Evolutionary conservation across 2,888 invertebrate species (phyloP), one percentile per base, ranked within the genome.

Genomic region (Caenorhabditis wallacei): DNA sequence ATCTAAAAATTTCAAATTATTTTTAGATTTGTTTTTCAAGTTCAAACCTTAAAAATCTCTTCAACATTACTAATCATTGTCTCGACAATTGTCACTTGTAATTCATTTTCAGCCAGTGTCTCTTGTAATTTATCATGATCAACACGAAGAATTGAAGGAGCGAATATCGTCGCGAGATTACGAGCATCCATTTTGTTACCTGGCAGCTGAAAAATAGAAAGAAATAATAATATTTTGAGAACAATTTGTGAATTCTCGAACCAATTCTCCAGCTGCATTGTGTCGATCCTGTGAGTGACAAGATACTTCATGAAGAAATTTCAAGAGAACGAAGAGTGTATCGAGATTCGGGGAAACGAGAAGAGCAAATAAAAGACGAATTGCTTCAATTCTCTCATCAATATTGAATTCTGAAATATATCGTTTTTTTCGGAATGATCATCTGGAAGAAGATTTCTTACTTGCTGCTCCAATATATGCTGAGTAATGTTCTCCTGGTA

Each of bases 121-220:
- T 84, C 78, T 13, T 86, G 84, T 18, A 84, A 53, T 56, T 86
- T 85, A 20, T 84, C 84, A 63, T 82, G 82, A 53, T 84, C 83
- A 5, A 94, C 95, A 91, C 96, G 96, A 71, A 97, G 94, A 89
- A 97, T 95, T 91, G 97, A 97, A 0, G 97, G 97, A 1, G 97
- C 97, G 92, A 97, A 96, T 48, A 97, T 90, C 0, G 96, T 97
- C 0, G 97, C 97, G 84, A 97, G 93, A 92, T 97, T 97, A 69
- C 95, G 95, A 56, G 95, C 95, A 92, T 97, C 96, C 97, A 97
- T 97, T 94, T 96, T 96, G 93, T 97, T 97, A 1, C 97, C 97
- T 16, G 94, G 92, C 18, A 83, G 68, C 85, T 85, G 74, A 68
- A 79, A 79, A 35, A 66, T 35, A 30, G 13, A 16, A 18, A 20